Base-by-base conservation (phyloP, 2,888 invertebrate species). In the Eretmocerus hayati region DNA sequence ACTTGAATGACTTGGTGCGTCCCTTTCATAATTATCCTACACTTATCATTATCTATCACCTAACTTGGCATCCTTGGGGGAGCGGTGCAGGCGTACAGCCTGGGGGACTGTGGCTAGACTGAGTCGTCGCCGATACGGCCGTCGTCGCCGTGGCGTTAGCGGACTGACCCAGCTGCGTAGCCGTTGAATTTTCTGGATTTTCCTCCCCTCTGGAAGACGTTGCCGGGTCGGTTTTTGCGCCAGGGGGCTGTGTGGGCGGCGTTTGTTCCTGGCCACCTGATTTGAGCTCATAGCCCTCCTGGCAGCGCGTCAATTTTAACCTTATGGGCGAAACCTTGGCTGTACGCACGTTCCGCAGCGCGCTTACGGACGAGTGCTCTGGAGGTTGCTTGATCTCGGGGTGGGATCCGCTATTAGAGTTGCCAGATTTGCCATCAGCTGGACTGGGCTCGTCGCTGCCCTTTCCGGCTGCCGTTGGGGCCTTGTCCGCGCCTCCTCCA, bases 1-100 rank as follows among this genome's bases (percentile, higher is more conserved):
- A 47, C 32, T 11, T 9, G 26, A 9, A 26, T 26, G 6, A 26
- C 26, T n/a, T 11, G 26, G 26, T 26, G n/a, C n/a, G 26, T 33
- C 40, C 11, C n/a, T n/a, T 39, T 40, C 32, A 23, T 15, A 31
- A 42, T 42, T 50, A 48, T 62, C 63, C 66, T 64, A 67, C 69
- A 67, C 68, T 66, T 68, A 69, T 73, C 83, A 87, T 87, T 71
- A 69, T 68, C 74, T 84, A 87, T 89, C 87, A 88, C 81, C 88
- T 88, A 80, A 87, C 87, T 80, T 87, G 86, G 76, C 87, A 86
- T 77, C 86, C 87, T 79, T 87, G 85, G 72, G 81, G 84, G 63
- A 83, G 77, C 67, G 82, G 77, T 67, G 81, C 76, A 56, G 81
- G 71, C 59, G 75, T 70, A 64, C 72, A 71, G 53, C 65, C 62